Conservation (phyloP, 2,113 vertebrate genomes). For the Antechinus stuartii region DNA sequence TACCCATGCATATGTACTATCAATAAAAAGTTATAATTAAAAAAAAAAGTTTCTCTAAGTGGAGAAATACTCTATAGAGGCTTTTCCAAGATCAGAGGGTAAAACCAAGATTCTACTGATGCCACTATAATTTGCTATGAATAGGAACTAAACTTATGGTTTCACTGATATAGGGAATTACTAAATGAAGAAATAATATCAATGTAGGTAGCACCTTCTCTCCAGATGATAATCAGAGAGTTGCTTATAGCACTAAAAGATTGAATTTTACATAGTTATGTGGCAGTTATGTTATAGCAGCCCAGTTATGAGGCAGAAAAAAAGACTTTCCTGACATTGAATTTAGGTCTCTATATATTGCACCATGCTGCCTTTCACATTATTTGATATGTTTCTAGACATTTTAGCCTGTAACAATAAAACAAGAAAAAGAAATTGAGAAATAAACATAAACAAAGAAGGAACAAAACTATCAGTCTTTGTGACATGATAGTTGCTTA, state of each 20-base stretch:
- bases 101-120: background rate
- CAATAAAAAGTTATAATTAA: no score
- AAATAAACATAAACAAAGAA: background rate
- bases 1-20: no score
- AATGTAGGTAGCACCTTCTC: background rate
- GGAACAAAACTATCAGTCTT: background rate
- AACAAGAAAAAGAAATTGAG: background rate
- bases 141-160: background rate
- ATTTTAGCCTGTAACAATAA: background rate
- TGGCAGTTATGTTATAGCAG: no score
- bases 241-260: background rate
- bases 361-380: background rate
- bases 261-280: background rate
- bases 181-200: background rate
- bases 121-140: background rate
- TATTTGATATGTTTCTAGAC: background rate
- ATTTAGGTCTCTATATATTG: background rate
- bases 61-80: background rate
- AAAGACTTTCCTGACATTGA: background rate
- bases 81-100: background rate
- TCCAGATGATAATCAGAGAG: background rate
- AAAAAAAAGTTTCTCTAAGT: background rate
- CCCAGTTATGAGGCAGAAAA: background rate
- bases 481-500: background rate
- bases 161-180: background rate